Base-by-base conservation (phyloP, 2,113 vertebrate genomes). In the Terrapene triunguis region DNA sequence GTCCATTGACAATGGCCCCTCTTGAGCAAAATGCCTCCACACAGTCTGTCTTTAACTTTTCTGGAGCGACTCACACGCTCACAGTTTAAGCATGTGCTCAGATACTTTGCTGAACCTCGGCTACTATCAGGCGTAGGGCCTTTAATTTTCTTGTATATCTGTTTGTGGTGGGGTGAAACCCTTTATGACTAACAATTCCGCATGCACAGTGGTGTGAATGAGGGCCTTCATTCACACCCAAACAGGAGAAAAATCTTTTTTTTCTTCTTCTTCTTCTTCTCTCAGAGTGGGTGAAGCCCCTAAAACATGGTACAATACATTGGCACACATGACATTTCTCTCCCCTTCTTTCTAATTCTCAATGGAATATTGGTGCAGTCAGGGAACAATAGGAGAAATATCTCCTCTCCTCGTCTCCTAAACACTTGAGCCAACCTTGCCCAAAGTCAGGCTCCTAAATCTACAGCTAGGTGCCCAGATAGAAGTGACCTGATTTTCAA, bases 381-480 rank as follows among this genome's bases (percentile, higher is more conserved):
- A 50, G 95, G 95, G 94, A 95, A 87, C 90, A 84, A 94, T 94
- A 8, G 62, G 87, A 82, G 79, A 76, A 79, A 69, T 82, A 62
- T 94, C 94, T 89, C 80, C 84, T 90, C 59, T 62, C 59, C 59
- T 93, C 96, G 78, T 93, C 94, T 95, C 96, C 95, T 97, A 97
- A 72, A 95, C 95, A 97, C 96, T 96, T 96, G 96, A 74, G 69
- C n/a, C n/a, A 74, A 42, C 19, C 21, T 74, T 74, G 69, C 69
- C 69, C 21, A 42, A 74, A 74, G 69, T 74, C 38, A 42, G 69
- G 69, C 38, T 74, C 69, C 69, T 22, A 74, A 74, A 74, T n/a
- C n/a, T 74, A 74, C 21, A 74, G 35, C 21, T 42, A 42, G 69
- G 69, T 8, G 17, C 17, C 10, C n/a, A 42, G 69, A 11, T 42